Conservation (phyloP, 2,797 vertebrate genomes). For the Labroides dimidiatus region DNA sequence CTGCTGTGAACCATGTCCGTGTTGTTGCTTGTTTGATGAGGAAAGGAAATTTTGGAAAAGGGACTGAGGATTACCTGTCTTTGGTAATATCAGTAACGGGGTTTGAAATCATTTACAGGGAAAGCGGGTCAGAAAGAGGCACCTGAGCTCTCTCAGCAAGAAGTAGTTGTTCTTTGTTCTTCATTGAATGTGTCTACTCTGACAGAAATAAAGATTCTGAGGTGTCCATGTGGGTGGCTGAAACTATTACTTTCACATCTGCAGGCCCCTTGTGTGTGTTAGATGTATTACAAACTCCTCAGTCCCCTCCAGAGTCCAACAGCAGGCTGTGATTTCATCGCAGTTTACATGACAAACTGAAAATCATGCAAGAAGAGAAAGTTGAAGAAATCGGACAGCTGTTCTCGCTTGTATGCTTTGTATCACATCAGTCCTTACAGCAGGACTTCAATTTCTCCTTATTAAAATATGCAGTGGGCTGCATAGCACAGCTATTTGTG, state of each 20-base stretch:
- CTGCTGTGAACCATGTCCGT: too few relatives aligned
- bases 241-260: slow-evolving; percentile 46
- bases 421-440: neutral
- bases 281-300: slow-evolving; percentile 17
- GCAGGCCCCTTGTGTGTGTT: slow-evolving; percentile 40
- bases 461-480: too few relatives aligned
- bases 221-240: slow-evolving; percentile 40
- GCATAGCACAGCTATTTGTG: too few relatives aligned
- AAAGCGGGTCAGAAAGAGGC: too few relatives aligned
- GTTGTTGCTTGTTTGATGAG: too few relatives aligned
- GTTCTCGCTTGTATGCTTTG: slow-evolving; percentile 3
- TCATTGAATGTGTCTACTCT: slow-evolving; percentile 19
- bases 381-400: neutral
- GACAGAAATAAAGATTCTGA: slow-evolving; percentile 40
- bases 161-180: slow-evolving; percentile 20
- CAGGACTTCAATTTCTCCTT: neutral
- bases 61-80: too few relatives aligned
- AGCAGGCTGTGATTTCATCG: slow-evolving; percentile 12
- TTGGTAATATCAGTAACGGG: too few relatives aligned
- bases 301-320: slow-evolving; percentile 23
- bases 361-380: slow-evolving; percentile 13
- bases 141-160: slow-evolving; percentile 11
- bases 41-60: too few relatives aligned
- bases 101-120: too few relatives aligned
- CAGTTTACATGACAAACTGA: slow-evolving; percentile 4